phyloP scores from a whole-genome alignment of 2,888 invertebrate species.

The Erynnis tages region DNA sequence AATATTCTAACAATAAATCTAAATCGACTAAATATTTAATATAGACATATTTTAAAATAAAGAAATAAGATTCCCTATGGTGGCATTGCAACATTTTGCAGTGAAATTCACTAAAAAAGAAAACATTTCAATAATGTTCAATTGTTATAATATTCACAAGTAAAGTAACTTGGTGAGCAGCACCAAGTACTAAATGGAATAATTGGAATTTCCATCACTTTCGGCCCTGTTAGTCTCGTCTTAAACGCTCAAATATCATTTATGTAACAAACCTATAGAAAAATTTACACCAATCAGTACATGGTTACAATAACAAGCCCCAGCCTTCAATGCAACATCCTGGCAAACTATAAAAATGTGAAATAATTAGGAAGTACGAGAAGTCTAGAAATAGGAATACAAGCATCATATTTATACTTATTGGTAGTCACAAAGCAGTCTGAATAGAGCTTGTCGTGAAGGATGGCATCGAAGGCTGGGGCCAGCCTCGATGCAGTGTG shows the following conservation, averaged over 20 bases:
- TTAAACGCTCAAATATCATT: slow-evolving; percentile 50
- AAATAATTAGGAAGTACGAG: slow-evolving; percentile 31
- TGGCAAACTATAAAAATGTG: slow-evolving; percentile 27
- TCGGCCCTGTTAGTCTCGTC: slow-evolving; percentile 38
- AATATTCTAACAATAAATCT: slow-evolving; percentile 72
- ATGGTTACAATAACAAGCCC: slow-evolving; percentile 65
- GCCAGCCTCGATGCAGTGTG: slow-evolving; percentile 62
- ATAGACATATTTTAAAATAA: slow-evolving; percentile 70
- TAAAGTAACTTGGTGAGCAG: slow-evolving; percentile 49
- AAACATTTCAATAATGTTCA: slow-evolving; percentile 38
- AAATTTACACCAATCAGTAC: slow-evolving; percentile 78
- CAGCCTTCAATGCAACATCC: slow-evolving; percentile 55
- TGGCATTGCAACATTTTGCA: slow-evolving; percentile 53
- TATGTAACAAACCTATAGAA: slow-evolving; percentile 75
- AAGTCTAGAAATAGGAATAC: slow-evolving; percentile 32
- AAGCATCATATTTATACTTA: slow-evolving; percentile 8
- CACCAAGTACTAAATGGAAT: slow-evolving; percentile 57
- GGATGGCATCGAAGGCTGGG: slow-evolving; percentile 62
- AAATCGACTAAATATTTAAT: slow-evolving; percentile 78
- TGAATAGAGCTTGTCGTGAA: slow-evolving; percentile 22
- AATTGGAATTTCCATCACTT: slow-evolving; percentile 41
- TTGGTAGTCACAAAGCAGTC: slow-evolving; percentile 22
- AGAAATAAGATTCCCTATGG: slow-evolving; percentile 64
- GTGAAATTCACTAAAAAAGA: slow-evolving; percentile 41
- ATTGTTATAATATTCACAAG: slow-evolving; percentile 50